Conservation (phyloP, 2,888 invertebrate species). For the Nipponacmea schrenckii region DNA sequence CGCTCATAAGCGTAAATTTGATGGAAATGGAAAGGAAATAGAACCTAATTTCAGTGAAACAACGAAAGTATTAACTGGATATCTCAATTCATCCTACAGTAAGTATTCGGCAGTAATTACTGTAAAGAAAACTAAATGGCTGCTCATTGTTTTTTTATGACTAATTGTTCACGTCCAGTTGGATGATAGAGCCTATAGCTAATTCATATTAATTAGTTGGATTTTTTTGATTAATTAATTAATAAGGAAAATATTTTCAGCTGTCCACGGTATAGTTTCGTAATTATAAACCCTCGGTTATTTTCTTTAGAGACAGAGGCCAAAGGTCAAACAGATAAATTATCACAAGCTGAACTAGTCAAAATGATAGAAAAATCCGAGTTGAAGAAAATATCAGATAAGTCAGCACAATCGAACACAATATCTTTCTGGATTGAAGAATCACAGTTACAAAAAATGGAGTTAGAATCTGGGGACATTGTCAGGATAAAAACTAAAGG, state of each 20-base stretch:
- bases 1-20: constrained; percentile 57
- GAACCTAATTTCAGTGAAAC: constrained; percentile 64
- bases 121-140: neutral
- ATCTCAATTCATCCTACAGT: constrained; percentile 62
- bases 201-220: no score
- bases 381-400: constrained; percentile 35
- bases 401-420: constrained; percentile 27
- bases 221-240: neutral
- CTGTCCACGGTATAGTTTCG: no score
- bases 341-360: constrained; percentile 41
- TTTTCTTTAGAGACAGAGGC: constrained; percentile 48
- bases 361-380: constrained; percentile 39
- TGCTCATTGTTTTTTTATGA: no score
- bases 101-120: constrained; percentile 27
- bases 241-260: no score
- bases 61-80: constrained; percentile 58
- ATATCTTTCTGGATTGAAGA: constrained; percentile 50
- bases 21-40: constrained; percentile 50
- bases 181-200: no score
- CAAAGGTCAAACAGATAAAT: constrained; percentile 53
- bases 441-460: constrained; percentile 39
- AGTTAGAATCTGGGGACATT: constrained; percentile 42
- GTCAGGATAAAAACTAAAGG: constrained; percentile 53
- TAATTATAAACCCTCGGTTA: neutral
- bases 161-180: neutral